These are phyloP conservation scores for Cephus nigrinus DNA, from an alignment of 2,888 invertebrate genomes.

Conservation along the genomic window DNA sequence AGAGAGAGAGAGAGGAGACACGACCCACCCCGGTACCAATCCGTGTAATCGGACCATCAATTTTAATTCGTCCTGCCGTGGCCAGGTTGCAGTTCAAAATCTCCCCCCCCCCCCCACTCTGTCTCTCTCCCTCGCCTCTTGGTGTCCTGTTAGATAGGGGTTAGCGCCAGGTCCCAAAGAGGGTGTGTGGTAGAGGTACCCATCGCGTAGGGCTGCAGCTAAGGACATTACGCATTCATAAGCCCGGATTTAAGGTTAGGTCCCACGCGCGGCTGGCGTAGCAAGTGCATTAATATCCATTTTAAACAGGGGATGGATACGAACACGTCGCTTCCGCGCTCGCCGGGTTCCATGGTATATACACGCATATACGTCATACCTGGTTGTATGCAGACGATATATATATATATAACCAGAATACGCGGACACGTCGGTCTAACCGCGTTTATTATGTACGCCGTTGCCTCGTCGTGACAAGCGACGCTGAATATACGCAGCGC, in stretches of 20 bases:
- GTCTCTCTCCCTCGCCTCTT: background rate
- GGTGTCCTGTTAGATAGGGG: background rate
- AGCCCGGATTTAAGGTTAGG: constrained; percentile 54
- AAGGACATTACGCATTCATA: constrained; percentile 53
- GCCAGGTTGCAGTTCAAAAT: background rate
- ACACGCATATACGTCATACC: too few relatives aligned
- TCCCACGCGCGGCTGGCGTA: constrained; percentile 35
- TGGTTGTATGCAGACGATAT: too few relatives aligned
- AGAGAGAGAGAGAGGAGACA: constrained; percentile 32
- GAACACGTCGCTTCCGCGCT: background rate
- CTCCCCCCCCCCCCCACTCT: background rate
- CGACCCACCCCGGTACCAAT: background rate
- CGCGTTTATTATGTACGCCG: background rate
- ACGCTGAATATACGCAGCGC: background rate
- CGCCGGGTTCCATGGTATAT: background rate
- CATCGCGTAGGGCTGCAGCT: background rate
- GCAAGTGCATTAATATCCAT: constrained; percentile 53
- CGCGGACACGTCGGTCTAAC: background rate
- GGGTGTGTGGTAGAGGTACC: background rate
- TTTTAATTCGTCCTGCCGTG: constrained; percentile 26
- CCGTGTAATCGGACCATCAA: constrained; percentile 31
- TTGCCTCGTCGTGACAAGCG: background rate
- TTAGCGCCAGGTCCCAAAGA: background rate
- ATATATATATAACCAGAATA: background rate
- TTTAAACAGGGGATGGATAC: constrained; percentile 40